A percentile compares a stretch with the other conserved stretches of the same genome.
These are phyloP conservation scores for Venusia cambrica DNA, from an alignment of 2,888 invertebrate genomes.

Conservation along the genomic window DNA sequence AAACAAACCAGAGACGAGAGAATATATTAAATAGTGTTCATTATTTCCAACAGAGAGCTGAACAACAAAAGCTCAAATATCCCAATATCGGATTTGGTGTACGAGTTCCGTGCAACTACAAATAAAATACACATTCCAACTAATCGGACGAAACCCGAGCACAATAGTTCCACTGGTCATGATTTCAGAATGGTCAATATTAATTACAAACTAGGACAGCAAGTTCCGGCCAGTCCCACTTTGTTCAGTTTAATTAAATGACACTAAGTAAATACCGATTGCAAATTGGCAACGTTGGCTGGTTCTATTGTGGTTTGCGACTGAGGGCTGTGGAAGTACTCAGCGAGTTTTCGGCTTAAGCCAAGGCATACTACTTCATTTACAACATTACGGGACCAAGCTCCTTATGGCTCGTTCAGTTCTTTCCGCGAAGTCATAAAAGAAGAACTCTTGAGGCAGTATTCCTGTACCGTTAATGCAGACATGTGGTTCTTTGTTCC, in stretches of 20 bases:
- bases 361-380: conserved; percentile 72
- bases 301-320: conserved; percentile 42
- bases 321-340: conserved; percentile 32
- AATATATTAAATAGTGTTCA: no score
- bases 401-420: conserved; percentile 53
- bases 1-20: no score
- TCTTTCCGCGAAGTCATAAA: conserved; percentile 55
- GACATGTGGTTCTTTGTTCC: conserved; percentile 29
- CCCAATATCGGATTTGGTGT: conserved; percentile 1
- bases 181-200: conserved; percentile 51
- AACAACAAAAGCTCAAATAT: background rate
- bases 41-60: no score
- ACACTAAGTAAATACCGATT: conserved; percentile 60
- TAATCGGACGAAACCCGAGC: conserved; percentile 4
- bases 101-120: no score
- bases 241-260: conserved; percentile 71
- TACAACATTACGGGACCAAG: conserved; percentile 69
- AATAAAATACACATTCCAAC: conserved; percentile 9
- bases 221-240: conserved; percentile 34
- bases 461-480: conserved; percentile 61
- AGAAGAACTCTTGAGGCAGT: conserved; percentile 52
- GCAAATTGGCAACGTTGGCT: conserved; percentile 54
- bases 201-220: conserved; percentile 52
- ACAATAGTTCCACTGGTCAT: conserved; percentile 9
- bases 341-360: conserved; percentile 57